These are phyloP conservation scores for Sebastes diploproa DNA, from an alignment of 2,797 vertebrate species.

Conservation along the genomic window DNA sequence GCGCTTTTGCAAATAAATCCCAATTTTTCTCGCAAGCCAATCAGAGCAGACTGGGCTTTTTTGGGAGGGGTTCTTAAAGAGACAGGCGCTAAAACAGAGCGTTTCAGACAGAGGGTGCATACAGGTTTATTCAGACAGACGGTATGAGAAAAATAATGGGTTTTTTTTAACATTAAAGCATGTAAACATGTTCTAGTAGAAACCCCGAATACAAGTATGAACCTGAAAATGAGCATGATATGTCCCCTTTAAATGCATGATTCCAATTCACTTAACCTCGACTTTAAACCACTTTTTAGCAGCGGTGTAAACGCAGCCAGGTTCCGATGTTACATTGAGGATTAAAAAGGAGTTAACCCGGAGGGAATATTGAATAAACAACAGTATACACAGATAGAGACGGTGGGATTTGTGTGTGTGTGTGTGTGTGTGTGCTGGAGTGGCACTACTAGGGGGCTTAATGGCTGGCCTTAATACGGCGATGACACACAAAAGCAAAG, in stretches of 20 bases:
- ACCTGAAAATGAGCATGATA: too few species aligned
- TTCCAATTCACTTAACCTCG: not conserved
- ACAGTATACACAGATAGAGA: slow-evolving; percentile 22
- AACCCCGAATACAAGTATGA: too few species aligned
- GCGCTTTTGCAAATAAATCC: too few species aligned
- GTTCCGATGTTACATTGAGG: not conserved
- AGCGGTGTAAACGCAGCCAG: slow-evolving; percentile 2
- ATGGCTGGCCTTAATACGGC: slow-evolving; percentile 77
- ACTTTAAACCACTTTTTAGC: not conserved
- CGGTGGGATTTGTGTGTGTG: slow-evolving; percentile 24
- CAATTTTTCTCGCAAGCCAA: too few species aligned
- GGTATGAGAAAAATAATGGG: too few species aligned
- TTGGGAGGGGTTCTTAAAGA: too few species aligned
- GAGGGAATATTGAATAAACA: slow-evolving; percentile 23
- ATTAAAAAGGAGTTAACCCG: slow-evolving; percentile 39
- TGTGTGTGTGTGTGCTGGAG: not conserved
- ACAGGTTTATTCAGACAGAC: too few species aligned
- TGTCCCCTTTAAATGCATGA: not conserved
- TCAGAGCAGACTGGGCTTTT: too few species aligned
- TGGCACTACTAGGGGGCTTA: slow-evolving; percentile 51
- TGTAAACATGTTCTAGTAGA: too few species aligned
- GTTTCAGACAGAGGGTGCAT: too few species aligned
- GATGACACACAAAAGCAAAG: slow-evolving; percentile 67
- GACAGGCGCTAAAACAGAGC: too few species aligned
- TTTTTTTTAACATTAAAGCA: too few species aligned